Evolutionary conservation across 2,797 vertebrate species (phyloP), one percentile per base, ranked within the genome.

Genomic region (Gymnothorax reevesii): DNA sequence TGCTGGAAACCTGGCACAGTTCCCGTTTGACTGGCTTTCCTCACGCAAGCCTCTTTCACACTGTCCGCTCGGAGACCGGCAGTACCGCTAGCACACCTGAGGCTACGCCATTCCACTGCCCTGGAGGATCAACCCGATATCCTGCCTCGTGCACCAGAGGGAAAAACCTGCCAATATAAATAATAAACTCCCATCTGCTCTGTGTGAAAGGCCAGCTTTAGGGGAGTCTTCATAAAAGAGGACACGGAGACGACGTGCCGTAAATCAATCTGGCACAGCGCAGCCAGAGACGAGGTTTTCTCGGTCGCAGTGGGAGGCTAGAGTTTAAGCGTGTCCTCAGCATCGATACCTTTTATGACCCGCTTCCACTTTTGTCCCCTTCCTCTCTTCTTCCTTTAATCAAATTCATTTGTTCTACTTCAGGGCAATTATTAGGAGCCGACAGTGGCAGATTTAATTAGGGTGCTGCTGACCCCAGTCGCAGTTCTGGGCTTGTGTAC

Each of bases 321-420:
- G 49, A 22, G 57, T 12, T 71, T 84, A 71, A 52, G 55, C 73
- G 13, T 6, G 42, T n/a, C 49, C 73, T 12, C 57, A 1, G 8
- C 57, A 22, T 25, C 66, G 22, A 6, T 17, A 33, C 64, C 12
- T 55, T 84, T 66, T 84, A 20, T 49, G 54, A 69, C 33, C 15
- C 62, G 6, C 69, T 64, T 52, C 57, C 69, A 60, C 57, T 52
- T 79, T 87, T 64, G 66, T 83, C 66, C 73, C 49, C 73, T 77
- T 77, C 33, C 12, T 42, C 33, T 42, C 15, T 49, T 64, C 83
- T 86, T 83, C 49, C 57, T 55, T 87, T 79, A 89, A 89, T 89
- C 84, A 87, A 87, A 87, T 87, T 82, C 57, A 86, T 87, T 89
- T 87, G 79, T 71, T 85, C 84, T 87, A 83, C 84, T 83, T 87